phyloP scores from a whole-genome alignment of 2,888 invertebrate genomes.

The Leucophenga montana region DNA sequence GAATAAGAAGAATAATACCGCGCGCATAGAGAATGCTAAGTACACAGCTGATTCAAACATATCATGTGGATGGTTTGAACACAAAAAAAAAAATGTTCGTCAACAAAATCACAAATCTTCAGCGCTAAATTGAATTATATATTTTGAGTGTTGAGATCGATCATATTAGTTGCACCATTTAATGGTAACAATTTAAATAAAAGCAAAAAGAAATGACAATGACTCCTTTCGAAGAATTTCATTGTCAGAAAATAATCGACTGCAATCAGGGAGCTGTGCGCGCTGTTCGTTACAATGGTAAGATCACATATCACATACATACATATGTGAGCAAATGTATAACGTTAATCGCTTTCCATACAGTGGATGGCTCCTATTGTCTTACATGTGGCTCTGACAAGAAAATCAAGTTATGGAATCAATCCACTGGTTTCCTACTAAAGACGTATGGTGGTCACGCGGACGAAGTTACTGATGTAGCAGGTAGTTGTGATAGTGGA shows the following conservation, averaged over 20 bases:
- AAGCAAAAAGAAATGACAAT: too few relatives aligned
- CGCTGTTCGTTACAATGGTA: slow-evolving; percentile 94
- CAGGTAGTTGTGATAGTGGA: slow-evolving; percentile 93
- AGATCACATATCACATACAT: slow-evolving; percentile 45
- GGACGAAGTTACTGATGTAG: slow-evolving; percentile 86
- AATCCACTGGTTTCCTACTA: slow-evolving; percentile 81
- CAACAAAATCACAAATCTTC: too few relatives aligned
- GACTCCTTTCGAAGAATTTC: slow-evolving; percentile 51
- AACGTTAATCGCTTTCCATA: slow-evolving; percentile 45
- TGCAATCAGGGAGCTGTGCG: slow-evolving; percentile 96
- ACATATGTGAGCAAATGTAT: background rate
- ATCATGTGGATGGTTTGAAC: too few relatives aligned
- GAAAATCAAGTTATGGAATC: slow-evolving; percentile 97
- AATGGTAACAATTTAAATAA: too few relatives aligned
- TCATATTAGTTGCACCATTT: too few relatives aligned
- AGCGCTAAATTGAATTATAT: too few relatives aligned
- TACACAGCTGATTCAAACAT: too few relatives aligned
- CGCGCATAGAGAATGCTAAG: too few relatives aligned
- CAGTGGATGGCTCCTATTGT: slow-evolving; percentile 95
- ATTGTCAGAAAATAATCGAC: slow-evolving; percentile 77
- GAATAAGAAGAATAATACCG: too few relatives aligned
- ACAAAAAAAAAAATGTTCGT: too few relatives aligned
- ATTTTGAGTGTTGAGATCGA: too few relatives aligned
- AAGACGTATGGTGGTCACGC: slow-evolving; percentile 96
- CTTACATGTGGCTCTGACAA: slow-evolving; percentile 97